These are phyloP conservation scores for Cyrtonyx montezumae DNA, from an alignment of 2,113 vertebrate species.

Conservation along the genomic window DNA sequence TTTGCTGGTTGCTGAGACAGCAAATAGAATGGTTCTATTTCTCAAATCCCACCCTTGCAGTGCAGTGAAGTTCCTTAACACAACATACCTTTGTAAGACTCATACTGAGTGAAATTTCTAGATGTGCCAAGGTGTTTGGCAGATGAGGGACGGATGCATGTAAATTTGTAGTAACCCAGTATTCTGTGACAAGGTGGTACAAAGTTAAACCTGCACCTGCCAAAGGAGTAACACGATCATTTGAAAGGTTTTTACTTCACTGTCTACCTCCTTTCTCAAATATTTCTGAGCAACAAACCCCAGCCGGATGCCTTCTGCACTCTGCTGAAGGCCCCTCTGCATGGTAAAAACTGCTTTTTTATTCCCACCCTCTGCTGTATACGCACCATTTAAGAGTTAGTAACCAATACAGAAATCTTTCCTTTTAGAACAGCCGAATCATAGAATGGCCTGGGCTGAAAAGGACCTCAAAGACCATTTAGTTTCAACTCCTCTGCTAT, in stretches of 20 bases:
- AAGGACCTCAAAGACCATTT: too few species aligned
- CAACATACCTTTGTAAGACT: not conserved
- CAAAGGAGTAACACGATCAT: not conserved
- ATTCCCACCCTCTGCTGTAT: not conserved
- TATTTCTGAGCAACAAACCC: not conserved
- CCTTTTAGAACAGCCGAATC: not conserved
- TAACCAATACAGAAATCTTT: not conserved
- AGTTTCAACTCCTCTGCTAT: too few species aligned
- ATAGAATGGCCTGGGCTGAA: too few species aligned
- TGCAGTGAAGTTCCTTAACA: not conserved
- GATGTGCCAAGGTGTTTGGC: not conserved
- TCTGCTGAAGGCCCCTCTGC: not conserved
- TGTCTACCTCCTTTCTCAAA: not conserved
- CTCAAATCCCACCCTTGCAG: not conserved
- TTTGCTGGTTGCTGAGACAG: not conserved
- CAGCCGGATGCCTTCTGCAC: not conserved
- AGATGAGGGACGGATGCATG: accelerated
- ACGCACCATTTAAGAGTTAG: not conserved
- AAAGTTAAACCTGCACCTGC: not conserved
- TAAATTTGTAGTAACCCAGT: not conserved
- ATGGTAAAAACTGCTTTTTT: not conserved
- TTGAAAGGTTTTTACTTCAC: not conserved
- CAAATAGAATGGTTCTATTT: not conserved
- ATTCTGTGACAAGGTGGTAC: not conserved
- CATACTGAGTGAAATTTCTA: not conserved